Evolutionary conservation across 2,113 vertebrate genomes (phyloP), one percentile per base, ranked within the genome.

Genomic region (Ctenodactylus gundi): DNA sequence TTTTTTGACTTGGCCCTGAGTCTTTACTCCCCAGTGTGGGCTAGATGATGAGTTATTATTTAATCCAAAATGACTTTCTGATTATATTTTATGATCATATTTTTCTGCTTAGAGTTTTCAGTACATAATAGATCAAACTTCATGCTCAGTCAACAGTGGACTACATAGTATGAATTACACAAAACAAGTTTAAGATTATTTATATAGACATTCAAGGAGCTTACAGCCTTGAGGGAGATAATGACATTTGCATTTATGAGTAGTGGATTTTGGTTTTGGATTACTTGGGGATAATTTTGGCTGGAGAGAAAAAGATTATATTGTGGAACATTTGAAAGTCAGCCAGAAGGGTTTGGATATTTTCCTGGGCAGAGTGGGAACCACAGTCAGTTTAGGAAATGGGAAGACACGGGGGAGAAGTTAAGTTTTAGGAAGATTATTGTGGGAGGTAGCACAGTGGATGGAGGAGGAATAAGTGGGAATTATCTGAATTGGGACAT

Each of bases 21-120:
- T 85, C 85, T 89, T n/a, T 60, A 93, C 82, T 89, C 34, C 67
- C 51, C 64, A 39, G 0, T 76, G 34, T 23, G 55, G 44, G 55
- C 53, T 85, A 58, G 34, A 75, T 91, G 72, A 39, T 94, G 55
- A 65, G 70, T 94, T 87, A 58, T 85, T 93, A 76, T 80, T 96
- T 88, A 93, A 93, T 80, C 62, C 4, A 29, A 81, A 91, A 44
- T 95, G 85, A 75, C 60, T 75, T 90, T 94, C 41, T 76, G 46
- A 68, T 81, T 92, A 60, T 84, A 81, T 92, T 94, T 95, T 89
- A 92, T 88, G 85, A 46, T 95, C 58, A 46, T 60, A 78, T 94
- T 68, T 82, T 70, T 10, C 46, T 41, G 25, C 46, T 73, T 93
- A 64, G 25, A 41, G 36, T 85, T 96, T 92, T 84, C 29, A 93